Percentiles rank a stretch among this genome's conserved stretches.
Conservation (phyloP, 1,140 invertebrate genomes). For the Galleria mellonella region DNA sequence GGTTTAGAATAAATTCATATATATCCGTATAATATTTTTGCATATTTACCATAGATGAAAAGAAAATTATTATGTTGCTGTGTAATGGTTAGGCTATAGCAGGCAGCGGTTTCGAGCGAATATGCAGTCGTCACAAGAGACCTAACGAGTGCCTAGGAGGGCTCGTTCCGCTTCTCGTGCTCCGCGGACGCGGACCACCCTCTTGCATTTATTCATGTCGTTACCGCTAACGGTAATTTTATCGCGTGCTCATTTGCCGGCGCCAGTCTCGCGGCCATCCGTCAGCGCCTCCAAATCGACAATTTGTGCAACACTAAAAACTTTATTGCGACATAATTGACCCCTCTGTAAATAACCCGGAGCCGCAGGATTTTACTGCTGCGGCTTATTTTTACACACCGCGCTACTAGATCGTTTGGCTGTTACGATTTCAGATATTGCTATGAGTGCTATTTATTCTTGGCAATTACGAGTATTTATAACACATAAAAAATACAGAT, state of each 20-base stretch:
- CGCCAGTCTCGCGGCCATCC: conserved; percentile 66
- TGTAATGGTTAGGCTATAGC: neutral
- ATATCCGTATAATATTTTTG: too few relatives aligned
- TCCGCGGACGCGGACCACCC: conserved; percentile 49
- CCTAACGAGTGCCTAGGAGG: conserved; percentile 44
- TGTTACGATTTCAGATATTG: too few relatives aligned
- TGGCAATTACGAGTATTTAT: too few relatives aligned
- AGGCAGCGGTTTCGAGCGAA: conserved; percentile 1
- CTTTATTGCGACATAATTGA: conserved; percentile 70
- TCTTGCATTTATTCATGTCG: conserved; percentile 76
- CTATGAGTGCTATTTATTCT: too few relatives aligned
- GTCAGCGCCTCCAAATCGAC: conserved; percentile 64
- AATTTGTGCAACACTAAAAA: conserved; percentile 71
- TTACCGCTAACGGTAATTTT: conserved; percentile 76
- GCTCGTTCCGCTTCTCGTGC: conserved; percentile 28
- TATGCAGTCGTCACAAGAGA: conserved; percentile 45
- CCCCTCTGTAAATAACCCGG: conserved; percentile 34
- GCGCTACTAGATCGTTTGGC: too few relatives aligned
- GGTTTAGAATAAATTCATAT: too few relatives aligned
- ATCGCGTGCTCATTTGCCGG: conserved; percentile 75
- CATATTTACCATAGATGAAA: too few relatives aligned
- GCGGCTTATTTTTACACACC: conserved; percentile 15
- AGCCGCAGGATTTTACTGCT: conserved; percentile 23
- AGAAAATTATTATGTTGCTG: too few relatives aligned
- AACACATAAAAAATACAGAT: too few relatives aligned